Base-by-base conservation (phyloP, 2,113 vertebrate genomes). In the Chloebia gouldiae region DNA sequence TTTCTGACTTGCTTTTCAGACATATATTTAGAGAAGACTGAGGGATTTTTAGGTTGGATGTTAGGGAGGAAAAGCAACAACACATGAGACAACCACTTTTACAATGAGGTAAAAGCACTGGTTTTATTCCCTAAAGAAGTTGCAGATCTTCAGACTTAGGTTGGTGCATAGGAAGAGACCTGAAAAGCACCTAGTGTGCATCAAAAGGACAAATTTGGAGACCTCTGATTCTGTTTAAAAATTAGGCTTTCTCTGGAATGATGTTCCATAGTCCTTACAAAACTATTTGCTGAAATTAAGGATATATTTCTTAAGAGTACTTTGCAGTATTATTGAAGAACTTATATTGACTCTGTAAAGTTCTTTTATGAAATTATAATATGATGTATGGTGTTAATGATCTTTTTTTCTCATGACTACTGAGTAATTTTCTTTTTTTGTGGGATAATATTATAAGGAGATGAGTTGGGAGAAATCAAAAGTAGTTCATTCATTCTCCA, bases 351-450 rank as follows among this genome's bases (percentile, higher is more conserved):
- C 9, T 91, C n/a, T 56, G 28, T 22, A 15, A 77, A 88, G 68
- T 86, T 88, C 42, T 77, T 96, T 47, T 81, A 68, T 81, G 60
- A 84, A 93, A 75, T 96, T 56, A 51, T 66, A 77, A 61, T 79
- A 19, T 33, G 11, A 81, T 84, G 70, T 83, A 68, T 2, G 11
- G 27, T 92, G 79, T 90, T 88, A 96, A 78, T 75, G 27, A 88
- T 68, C 27, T 92, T 47, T 17, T 69, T 91, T 90, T 88, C 47
- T 81, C 31, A 78, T 69, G 86, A 84, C 53, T 72, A 81, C 50
- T n/a, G 51, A 81, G 21, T 82, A 87, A 81, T 95, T 97, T 95
- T 94, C 21, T 88, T 63, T 81, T 90, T 94, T 89, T 95, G 16
- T 89, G 20, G 22, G 44, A 72, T 66, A 28, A 93, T 88, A 66